These are phyloP conservation scores for Puffinus mauretanicus DNA, from an alignment of 2,113 vertebrate genomes.

Conservation along the genomic window DNA sequence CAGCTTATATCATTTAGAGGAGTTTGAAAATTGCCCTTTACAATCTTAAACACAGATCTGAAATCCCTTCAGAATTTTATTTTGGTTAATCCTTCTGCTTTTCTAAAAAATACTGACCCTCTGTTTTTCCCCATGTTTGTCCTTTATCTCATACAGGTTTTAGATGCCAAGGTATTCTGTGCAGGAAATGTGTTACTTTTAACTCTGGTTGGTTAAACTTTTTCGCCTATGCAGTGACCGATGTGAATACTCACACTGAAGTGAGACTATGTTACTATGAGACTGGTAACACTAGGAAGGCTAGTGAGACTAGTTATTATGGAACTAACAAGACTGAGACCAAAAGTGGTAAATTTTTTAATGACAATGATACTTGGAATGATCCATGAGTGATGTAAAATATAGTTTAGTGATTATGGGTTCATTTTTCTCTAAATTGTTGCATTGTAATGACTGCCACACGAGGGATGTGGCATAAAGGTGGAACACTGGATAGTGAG, in stretches of 20 bases:
- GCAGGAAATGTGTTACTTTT: background rate
- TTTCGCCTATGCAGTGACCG: background rate
- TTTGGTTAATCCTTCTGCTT: background rate
- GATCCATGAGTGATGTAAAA: background rate
- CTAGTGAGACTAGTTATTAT: background rate
- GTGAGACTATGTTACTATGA: background rate
- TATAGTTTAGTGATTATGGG: background rate
- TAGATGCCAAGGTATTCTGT: background rate
- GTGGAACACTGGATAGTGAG: background rate
- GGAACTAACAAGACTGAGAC: background rate
- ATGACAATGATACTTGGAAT: background rate
- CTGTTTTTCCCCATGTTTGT: background rate
- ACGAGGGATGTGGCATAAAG: background rate
- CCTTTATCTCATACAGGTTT: background rate
- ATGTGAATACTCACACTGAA: background rate
- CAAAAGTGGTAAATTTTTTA: background rate
- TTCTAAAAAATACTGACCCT: background rate
- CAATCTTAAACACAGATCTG: background rate
- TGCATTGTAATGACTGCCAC: background rate
- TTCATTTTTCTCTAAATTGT: background rate
- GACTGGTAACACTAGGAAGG: background rate
- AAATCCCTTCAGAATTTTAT: background rate
- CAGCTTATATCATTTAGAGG: background rate
- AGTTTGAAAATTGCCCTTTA: background rate
- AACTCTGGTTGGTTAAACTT: background rate